Conservation (phyloP, 2,797 vertebrate genomes). For the Prionace glauca region DNA sequence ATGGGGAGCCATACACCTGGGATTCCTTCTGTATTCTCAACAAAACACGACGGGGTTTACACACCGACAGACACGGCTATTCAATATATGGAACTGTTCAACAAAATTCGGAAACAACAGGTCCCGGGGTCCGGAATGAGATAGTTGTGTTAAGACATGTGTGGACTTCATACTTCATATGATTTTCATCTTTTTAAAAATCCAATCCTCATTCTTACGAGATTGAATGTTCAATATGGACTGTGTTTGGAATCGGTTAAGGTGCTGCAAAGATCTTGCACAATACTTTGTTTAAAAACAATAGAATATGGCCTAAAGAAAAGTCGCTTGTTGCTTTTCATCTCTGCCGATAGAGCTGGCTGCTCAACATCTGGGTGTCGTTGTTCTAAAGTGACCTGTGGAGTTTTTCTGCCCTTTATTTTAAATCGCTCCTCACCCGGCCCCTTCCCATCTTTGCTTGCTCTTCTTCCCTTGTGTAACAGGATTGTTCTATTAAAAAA, state of each 20-base stretch:
- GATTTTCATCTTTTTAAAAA: neutral
- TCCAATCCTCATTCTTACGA: no score
- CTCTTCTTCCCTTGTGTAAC: neutral
- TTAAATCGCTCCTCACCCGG: neutral
- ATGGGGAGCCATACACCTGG: constrained; percentile 75
- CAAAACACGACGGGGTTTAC: constrained; percentile 78
- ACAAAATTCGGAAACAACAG: constrained; percentile 87
- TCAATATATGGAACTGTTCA: constrained; percentile 94
- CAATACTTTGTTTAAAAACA: neutral
- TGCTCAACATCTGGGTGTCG: neutral
- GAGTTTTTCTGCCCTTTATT: neutral
- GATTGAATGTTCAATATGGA: neutral
- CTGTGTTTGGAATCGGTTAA: neutral
- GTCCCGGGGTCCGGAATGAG: constrained; percentile 77
- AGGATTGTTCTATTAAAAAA: neutral
- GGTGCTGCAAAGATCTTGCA: neutral
- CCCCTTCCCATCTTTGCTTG: neutral
- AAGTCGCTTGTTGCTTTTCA: neutral
- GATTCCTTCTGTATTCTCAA: constrained; percentile 71
- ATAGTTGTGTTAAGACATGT: constrained; percentile 45
- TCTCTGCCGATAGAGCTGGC: neutral
- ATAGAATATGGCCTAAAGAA: neutral
- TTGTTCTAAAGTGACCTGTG: neutral
- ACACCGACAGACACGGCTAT: constrained; percentile 80
- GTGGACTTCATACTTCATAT: neutral